Base-by-base conservation (phyloP, 2,113 vertebrate species). In the Ancistrus triradiatus region DNA sequence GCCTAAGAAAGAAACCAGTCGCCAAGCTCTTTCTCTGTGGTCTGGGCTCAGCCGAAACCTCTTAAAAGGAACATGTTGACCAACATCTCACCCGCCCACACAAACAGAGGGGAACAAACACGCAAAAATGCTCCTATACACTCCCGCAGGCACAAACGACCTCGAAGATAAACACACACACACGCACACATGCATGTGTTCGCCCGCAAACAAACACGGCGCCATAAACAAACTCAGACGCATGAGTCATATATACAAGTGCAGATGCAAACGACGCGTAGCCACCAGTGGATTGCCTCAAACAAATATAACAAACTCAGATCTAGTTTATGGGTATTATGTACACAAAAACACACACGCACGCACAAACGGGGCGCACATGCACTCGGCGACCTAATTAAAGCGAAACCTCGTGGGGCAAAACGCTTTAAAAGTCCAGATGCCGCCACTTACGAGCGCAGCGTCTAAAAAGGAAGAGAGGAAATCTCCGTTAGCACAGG, bases 191-290 rank as follows among this genome's bases (percentile, higher is more conserved):
- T 15, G 18, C 27, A 61, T 24, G 19, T 37, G 17, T n/a, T 48
- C 7, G 2, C 18, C 25, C 18, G 42, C 27, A 25, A 18, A 31
- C 22, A 43, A 53, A 49, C 48, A 17, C 11, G 7, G n/a, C 8
- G 13, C 43, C n/a, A 33, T 60, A 27, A 53, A 50, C 25, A 24
- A 25, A 38, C 24, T 37, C 25, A 46, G 42, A 31, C 35, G 28
- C 13, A 47, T 60, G 58, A n/a, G 25, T 55, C 52, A 47, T 44
- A 50, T 50, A 71, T n/a, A 62, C 35, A 50, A 27, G n/a, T 22
- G 22, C 22, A 40, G 43, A 65, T 11, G 10, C 15, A 40, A n/a
- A 8, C 2, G 33, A 40, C 5, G 24, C 43, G 15, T 8, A 24
- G 35, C 46, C 10, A 49, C 6, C 19, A 7, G 25, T 15, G 27